Evolutionary conservation across 2,797 vertebrate species (phyloP).

Genomic region (Liparis tanakae): DNA sequence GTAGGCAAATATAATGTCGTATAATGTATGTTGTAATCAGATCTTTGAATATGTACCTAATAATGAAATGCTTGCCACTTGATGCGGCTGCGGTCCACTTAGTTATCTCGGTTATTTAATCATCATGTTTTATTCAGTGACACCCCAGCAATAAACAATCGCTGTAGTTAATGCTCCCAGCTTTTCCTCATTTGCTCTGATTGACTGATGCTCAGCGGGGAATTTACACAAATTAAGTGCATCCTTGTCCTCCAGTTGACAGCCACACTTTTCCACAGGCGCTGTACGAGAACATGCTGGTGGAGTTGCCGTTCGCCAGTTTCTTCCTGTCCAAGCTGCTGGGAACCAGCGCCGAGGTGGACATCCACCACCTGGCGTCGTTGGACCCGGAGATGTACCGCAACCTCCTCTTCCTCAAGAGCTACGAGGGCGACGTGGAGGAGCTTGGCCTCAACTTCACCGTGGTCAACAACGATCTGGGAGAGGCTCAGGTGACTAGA

Average conservation of each 20-base stretch:
- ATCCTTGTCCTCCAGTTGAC: conserved; percentile 25
- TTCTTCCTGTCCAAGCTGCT: conserved; percentile 98
- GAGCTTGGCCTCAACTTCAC: conserved; percentile 99
- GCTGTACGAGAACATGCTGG: conserved; percentile 98
- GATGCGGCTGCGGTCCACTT: conserved; percentile 26
- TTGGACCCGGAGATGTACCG: conserved; percentile 97
- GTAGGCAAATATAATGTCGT: conserved; percentile 30
- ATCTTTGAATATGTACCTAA: conserved; percentile 39
- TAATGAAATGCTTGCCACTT: conserved; percentile 22
- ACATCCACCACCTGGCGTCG: conserved; percentile 98
- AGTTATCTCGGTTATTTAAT: conserved; percentile 43
- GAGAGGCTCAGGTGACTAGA: conserved; percentile 92
- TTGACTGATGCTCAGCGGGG: conserved; percentile 12
- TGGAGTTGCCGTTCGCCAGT: conserved; percentile 96
- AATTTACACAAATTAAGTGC: conserved; percentile 6
- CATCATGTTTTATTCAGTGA: conserved; percentile 47
- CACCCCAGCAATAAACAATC: conserved; percentile 43
- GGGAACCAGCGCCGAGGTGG: conserved; percentile 97
- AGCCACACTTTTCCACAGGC: conserved; percentile 80
- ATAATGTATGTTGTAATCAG: conserved; percentile 35
- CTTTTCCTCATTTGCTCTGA: conserved; percentile 28
- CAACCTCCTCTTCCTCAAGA: conserved; percentile 98
- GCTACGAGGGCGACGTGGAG: conserved; percentile 96
- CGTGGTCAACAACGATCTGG: conserved; percentile 97
- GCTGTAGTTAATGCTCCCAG: conserved; percentile 10